Base-by-base conservation (phyloP, 2,113 vertebrate species). In the Otus sunia region DNA sequence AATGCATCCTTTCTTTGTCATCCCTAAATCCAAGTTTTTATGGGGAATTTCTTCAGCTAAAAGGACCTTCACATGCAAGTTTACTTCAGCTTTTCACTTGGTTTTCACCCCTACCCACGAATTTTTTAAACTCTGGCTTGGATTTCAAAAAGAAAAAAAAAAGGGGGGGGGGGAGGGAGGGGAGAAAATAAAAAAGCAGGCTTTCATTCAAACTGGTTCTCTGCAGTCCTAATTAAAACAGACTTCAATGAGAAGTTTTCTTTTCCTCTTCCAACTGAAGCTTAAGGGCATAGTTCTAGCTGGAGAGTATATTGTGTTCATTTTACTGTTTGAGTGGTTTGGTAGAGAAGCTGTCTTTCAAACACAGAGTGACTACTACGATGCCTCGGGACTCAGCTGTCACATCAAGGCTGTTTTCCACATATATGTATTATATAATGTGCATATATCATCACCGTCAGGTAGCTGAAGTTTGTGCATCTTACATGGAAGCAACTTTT, bases 171-270 rank as follows among this genome's bases (percentile, higher is more conserved):
- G 12, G 13, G 63, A 21, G 32, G 79, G 29, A 4, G 5, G 7
- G 21, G 5, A 1, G 2, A 2, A 26, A 56, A 58, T 80, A 86
- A 72, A 20, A 3, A 26, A 6, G n/a, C 74, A 73, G 68, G 67
- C 91, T 95, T 86, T 86, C 96, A 90, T 95, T 92, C 84, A 86
- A 9, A 87, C 88, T 45, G 64, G 76, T 94, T 98, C 94, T 97
- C 96, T 96, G 94, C 96, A 97, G 96, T 91, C 95, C 97, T 98
- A 98, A 98, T 97, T 98, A 98, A 98, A 97, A 97, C 84, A 94
- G 94, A 97, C 97, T 97, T 98, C 97, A 97, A 96, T 96, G 94
- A 93, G 90, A 98, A 97, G 96, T 97, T 97, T 97, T 96, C 90
- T 96, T 97, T 97, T 96, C 64, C 49, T 97, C 94, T 97, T 97